Evolutionary conservation across 53 echinoderm and acorn worm genomes (phyloP).

Genomic region (Antedon mediterranea): DNA sequence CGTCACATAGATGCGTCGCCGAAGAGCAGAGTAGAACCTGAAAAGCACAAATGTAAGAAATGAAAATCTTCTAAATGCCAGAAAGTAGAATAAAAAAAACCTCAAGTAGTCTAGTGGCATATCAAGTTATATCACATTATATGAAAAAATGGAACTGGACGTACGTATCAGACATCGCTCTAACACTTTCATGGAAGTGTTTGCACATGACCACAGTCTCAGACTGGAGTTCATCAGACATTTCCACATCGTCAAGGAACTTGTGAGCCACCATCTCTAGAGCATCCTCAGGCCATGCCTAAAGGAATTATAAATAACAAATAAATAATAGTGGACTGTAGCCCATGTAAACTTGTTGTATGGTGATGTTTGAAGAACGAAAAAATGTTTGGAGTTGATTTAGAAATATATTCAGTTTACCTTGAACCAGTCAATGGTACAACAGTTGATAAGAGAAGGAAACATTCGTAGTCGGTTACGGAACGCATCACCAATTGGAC

Average conservation of each 20-base stretch:
- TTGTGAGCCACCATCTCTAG: slow-evolving; percentile 90
- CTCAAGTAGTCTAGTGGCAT: not conserved
- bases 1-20: slow-evolving; percentile 86
- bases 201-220: slow-evolving; percentile 98
- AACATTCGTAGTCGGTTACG: slow-evolving; percentile 88
- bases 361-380: no score
- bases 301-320: not conserved
- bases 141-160: no score
- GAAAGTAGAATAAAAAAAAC: no score
- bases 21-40: slow-evolving; percentile 63
- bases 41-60: no score
- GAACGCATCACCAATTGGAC: slow-evolving; percentile 95
- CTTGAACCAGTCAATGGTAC: slow-evolving; percentile 96
- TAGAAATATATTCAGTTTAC: slow-evolving; percentile 6
- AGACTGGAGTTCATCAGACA: slow-evolving; percentile 75
- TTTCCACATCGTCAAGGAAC: slow-evolving; percentile 95
- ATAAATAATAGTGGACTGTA: not conserved
- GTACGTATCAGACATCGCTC: slow-evolving; percentile 91
- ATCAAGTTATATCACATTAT: not conserved
- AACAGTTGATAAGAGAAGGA: slow-evolving; percentile 94
- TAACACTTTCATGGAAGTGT: slow-evolving; percentile 96
- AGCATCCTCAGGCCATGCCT: slow-evolving; percentile 99
- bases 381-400: not conserved
- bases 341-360: not conserved
- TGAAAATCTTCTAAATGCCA: no score